Evolutionary conservation across 2,888 invertebrate genomes (phyloP).

Genomic region (Oscheius sp.): DNA sequence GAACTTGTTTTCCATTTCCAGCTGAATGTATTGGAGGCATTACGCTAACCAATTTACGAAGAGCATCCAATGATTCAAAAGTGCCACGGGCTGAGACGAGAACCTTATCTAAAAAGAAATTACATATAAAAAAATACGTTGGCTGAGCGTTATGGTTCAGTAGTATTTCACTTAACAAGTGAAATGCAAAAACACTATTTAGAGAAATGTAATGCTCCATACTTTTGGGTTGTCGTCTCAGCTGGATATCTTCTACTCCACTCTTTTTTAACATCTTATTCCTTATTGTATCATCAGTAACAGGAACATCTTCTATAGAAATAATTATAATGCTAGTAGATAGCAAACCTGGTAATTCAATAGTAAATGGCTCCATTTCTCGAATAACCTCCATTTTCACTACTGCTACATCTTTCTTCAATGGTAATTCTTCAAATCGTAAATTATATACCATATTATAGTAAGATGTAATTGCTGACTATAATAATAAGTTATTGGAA

Average conservation of each 20-base stretch:
- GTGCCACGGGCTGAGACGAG: constrained; percentile 45
- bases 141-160: too few relatives aligned
- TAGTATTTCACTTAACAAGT: too few relatives aligned
- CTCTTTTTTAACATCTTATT: constrained; percentile 35
- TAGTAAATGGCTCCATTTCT: constrained; percentile 48
- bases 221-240: neutral
- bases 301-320: constrained; percentile 15
- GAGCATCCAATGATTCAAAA: constrained; percentile 39
- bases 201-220: neutral
- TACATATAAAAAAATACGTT: neutral
- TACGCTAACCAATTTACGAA: constrained; percentile 41
- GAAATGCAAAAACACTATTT: too few relatives aligned
- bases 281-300: neutral
- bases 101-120: neutral
- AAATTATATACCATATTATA: constrained; percentile 50
- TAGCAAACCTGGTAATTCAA: constrained; percentile 41
- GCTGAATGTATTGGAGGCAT: constrained; percentile 24
- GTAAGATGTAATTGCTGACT: constrained; percentile 34
- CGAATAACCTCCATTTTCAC: constrained; percentile 33
- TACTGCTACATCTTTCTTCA: constrained; percentile 37
- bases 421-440: constrained; percentile 51
- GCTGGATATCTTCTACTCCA: constrained; percentile 12
- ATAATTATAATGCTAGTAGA: neutral
- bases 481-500: neutral
- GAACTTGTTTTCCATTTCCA: neutral